Conservation (phyloP, 2,797 vertebrate species). For the Uromys caudimaculatus region DNA sequence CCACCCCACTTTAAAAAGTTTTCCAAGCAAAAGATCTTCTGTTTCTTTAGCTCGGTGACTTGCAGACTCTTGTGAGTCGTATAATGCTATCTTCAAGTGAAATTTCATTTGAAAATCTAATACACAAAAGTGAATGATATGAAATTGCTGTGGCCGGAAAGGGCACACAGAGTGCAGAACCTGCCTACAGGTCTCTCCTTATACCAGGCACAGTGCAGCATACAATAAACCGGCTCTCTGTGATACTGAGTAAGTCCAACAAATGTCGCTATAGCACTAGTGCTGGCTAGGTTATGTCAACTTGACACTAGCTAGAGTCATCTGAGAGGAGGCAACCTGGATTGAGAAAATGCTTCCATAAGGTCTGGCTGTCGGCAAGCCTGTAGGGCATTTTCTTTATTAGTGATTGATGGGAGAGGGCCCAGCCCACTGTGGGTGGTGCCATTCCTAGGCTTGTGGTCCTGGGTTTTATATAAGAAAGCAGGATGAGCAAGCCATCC, state of each 20-base stretch:
- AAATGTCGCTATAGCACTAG: not conserved
- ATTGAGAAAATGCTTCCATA: not conserved
- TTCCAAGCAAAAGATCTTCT: not conserved
- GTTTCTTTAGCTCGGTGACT: not conserved
- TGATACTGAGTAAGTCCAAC: not conserved
- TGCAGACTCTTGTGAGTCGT: not conserved
- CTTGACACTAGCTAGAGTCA: not conserved
- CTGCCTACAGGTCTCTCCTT: not conserved
- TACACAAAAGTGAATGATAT: not conserved
- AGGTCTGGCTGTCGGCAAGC: not conserved
- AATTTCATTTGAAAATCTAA: conserved; percentile 43
- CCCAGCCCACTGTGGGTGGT: not conserved
- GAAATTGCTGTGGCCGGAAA: not conserved
- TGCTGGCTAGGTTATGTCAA: not conserved
- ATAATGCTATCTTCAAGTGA: conserved; percentile 14
- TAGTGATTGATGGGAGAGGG: not conserved
- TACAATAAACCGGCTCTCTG: not conserved
- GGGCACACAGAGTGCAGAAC: not conserved
- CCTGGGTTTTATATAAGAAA: not conserved
- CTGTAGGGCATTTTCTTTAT: too few relatives aligned
- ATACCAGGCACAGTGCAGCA: not conserved
- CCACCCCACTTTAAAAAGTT: not conserved
- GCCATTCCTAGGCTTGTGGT: not conserved
- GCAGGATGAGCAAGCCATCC: not conserved
- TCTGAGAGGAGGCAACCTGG: too few relatives aligned